Percentiles rank a stretch among this genome's conserved stretches.
phyloP scores from a whole-genome alignment of 2,797 vertebrate genomes.

The Lutjanus campechanus region DNA sequence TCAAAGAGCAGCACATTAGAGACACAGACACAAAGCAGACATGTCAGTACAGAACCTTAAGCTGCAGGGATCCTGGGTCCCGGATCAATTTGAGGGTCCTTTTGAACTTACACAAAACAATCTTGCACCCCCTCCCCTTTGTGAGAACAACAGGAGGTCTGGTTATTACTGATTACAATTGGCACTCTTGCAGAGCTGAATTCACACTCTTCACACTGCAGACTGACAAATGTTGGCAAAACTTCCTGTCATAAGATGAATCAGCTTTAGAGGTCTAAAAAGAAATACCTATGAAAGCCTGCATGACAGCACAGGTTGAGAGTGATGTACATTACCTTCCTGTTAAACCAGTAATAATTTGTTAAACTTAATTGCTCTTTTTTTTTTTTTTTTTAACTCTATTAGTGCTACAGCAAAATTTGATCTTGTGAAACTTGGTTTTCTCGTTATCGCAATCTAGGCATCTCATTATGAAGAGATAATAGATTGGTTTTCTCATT shows the following conservation, averaged over 20 bases:
- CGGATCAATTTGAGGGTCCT: conserved; percentile 65
- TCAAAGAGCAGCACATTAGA: conserved; percentile 67
- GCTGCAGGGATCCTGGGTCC: conserved; percentile 49
- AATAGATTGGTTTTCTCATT: background rate
- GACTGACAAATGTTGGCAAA: conserved; percentile 47
- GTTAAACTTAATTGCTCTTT: background rate
- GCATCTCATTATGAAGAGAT: background rate
- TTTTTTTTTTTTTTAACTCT: conserved; percentile 19
- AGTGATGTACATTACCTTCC: background rate
- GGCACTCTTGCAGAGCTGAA: conserved; percentile 48
- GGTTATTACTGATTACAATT: conserved; percentile 73
- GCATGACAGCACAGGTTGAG: conserved; percentile 11
- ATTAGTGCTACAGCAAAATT: background rate
- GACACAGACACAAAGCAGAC: conserved; percentile 51
- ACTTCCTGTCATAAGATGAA: conserved; percentile 50
- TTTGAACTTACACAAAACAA: conserved; percentile 64
- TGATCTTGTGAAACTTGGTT: background rate
- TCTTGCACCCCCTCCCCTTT: conserved; percentile 32
- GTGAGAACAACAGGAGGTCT: conserved; percentile 64
- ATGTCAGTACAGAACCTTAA: conserved; percentile 61
- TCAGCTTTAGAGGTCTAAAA: conserved; percentile 23
- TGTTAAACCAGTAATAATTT: background rate
- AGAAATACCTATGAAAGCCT: conserved; percentile 4
- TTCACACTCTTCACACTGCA: conserved; percentile 30
- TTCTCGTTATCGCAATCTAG: background rate